Conservation (phyloP, 2,888 invertebrate genomes). For the Ferdinandea cuprea region DNA sequence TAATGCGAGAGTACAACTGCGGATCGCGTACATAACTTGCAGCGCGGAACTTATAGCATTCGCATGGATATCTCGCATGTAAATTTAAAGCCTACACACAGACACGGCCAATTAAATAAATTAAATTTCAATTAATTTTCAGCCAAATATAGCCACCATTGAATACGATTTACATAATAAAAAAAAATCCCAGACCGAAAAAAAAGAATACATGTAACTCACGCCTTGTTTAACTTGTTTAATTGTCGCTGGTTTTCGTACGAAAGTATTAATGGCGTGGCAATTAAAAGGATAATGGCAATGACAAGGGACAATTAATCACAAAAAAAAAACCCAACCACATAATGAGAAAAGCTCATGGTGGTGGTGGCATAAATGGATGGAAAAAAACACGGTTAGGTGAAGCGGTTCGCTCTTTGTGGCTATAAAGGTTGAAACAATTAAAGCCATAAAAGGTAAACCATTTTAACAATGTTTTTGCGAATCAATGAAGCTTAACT, state of each 20-base stretch:
- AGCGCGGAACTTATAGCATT: constrained; percentile 4
- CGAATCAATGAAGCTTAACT: too few relatives aligned
- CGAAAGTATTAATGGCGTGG: constrained; percentile 21
- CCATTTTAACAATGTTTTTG: too few relatives aligned
- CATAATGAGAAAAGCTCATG: too few relatives aligned
- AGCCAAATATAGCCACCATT: constrained; percentile 14
- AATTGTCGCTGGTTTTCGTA: constrained; percentile 19
- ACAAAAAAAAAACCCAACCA: too few relatives aligned
- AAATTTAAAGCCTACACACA: constrained; percentile 29
- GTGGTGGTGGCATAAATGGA: too few relatives aligned
- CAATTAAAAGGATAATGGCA: constrained; percentile 17
- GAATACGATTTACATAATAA: constrained; percentile 1
- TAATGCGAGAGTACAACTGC: constrained; percentile 10
- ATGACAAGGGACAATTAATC: too few relatives aligned
- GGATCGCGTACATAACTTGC: neutral
- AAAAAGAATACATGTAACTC: constrained; percentile 4
- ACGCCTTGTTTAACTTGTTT: constrained; percentile 42
- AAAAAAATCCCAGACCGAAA: constrained; percentile 28
- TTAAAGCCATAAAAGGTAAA: too few relatives aligned
- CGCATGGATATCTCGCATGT: neutral
- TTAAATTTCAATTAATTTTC: constrained; percentile 63
- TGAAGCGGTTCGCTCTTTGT: too few relatives aligned
- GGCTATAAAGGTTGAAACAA: too few relatives aligned
- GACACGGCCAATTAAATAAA: constrained; percentile 52
- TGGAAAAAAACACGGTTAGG: too few relatives aligned